Conservation (phyloP, 2,888 invertebrate genomes). For the Tortrix viridana region DNA sequence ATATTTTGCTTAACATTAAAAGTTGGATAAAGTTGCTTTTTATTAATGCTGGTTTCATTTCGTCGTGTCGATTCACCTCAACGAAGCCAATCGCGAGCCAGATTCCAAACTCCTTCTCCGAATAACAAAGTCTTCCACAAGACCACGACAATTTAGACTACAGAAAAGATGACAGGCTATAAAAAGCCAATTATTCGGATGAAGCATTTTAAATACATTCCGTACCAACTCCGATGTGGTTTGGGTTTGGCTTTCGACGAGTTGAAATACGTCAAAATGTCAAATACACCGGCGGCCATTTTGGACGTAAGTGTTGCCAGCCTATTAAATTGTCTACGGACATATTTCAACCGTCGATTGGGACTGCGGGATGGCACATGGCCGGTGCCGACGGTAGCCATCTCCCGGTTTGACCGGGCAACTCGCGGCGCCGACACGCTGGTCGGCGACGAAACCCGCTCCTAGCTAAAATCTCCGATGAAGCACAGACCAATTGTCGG, state of each 20-base stretch:
- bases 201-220: conserved; percentile 37
- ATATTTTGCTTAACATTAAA: conserved; percentile 71
- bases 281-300: conserved; percentile 22
- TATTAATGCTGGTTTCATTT: conserved; percentile 40
- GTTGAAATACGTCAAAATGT: conserved; percentile 22
- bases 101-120: conserved; percentile 32
- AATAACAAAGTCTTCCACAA: conserved; percentile 23
- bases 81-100: background rate
- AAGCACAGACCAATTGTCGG: too few species aligned
- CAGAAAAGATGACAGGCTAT: conserved; percentile 14
- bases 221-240: conserved; percentile 47
- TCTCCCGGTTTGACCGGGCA: background rate
- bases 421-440: background rate
- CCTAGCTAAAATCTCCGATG: too few species aligned
- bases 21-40: conserved; percentile 71
- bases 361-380: conserved; percentile 8
- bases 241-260: conserved; percentile 46
- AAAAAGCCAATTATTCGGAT: conserved; percentile 37
- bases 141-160: conserved; percentile 22
- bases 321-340: background rate
- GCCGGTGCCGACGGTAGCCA: too few species aligned
- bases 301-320: conserved; percentile 23
- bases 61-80: conserved; percentile 11
- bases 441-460: too few species aligned
- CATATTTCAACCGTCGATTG: conserved; percentile 22